Conservation (phyloP, 2,113 vertebrate genomes). For the Connochaetes taurinus region DNA sequence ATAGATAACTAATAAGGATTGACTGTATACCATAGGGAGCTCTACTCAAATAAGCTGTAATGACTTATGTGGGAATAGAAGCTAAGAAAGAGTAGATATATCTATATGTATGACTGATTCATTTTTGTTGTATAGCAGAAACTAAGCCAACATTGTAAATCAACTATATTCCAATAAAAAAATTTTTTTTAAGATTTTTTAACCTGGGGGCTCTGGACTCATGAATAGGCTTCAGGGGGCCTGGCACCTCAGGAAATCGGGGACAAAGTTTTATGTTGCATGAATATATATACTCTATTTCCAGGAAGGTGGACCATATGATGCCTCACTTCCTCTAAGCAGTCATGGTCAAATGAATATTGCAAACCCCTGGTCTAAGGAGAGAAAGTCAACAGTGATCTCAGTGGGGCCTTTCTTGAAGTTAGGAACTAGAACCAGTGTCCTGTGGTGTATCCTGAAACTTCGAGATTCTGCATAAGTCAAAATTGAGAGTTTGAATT, state of each 20-base stretch:
- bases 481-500: background rate
- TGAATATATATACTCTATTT: background rate
- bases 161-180: background rate
- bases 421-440: background rate
- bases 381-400: background rate
- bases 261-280: background rate
- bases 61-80: background rate
- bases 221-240: background rate
- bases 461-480: background rate
- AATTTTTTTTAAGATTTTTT: background rate
- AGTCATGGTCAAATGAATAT: background rate
- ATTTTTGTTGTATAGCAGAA: background rate
- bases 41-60: background rate
- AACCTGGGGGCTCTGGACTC: background rate
- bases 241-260: background rate
- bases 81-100: background rate
- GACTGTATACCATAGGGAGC: background rate
- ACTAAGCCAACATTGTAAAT: background rate
- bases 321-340: background rate
- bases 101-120: background rate
- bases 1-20: background rate
- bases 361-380: background rate
- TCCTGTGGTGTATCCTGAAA: background rate
- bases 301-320: background rate
- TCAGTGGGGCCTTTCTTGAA: background rate